Evolutionary conservation across 2,888 invertebrate genomes (phyloP).

Genomic region (Ophion slaviceki): DNA sequence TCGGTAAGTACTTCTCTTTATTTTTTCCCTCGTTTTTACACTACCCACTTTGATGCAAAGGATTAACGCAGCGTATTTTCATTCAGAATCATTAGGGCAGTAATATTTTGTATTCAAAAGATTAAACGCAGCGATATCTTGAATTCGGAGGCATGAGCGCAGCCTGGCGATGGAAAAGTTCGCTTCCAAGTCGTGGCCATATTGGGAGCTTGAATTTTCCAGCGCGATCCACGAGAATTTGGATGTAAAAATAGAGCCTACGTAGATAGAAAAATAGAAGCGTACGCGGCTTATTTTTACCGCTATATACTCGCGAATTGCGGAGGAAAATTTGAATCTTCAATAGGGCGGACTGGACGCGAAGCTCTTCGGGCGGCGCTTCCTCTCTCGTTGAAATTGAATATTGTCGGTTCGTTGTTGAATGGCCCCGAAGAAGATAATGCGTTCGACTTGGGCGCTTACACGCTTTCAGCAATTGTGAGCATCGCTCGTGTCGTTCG

Average conservation of each 20-base stretch:
- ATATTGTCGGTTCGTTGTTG: neutral
- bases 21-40: neutral
- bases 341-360: neutral
- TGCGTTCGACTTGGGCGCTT: too few relatives aligned
- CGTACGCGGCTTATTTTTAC: neutral
- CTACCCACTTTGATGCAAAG: neutral
- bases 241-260: neutral
- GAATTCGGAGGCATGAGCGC: too few relatives aligned
- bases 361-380: too few relatives aligned
- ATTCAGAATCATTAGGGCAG: neutral
- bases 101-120: too few relatives aligned
- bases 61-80: neutral
- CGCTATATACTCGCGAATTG: neutral
- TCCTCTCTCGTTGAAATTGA: neutral
- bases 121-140: too few relatives aligned
- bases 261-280: neutral
- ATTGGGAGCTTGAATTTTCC: neutral
- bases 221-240: neutral
- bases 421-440: neutral
- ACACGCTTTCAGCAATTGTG: too few relatives aligned
- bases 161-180: neutral
- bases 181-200: neutral
- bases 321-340: neutral
- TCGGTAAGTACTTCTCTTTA: conserved; percentile 85
- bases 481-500: too few relatives aligned